Conservation (phyloP, 2,888 invertebrate genomes). For the Scelioninae gen. 2 region DNA sequence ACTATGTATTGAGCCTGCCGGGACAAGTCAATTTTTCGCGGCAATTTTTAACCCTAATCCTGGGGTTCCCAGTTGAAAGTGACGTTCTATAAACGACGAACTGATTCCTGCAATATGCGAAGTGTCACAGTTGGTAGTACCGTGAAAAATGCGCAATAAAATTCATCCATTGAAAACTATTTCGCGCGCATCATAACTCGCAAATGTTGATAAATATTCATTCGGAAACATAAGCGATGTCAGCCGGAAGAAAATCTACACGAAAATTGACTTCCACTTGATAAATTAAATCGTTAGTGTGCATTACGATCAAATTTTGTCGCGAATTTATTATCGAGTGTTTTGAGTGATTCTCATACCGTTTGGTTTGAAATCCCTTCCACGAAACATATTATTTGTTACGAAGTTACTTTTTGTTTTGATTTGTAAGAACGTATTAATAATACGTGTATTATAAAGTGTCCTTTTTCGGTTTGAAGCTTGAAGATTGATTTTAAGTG, state of each 20-base stretch:
- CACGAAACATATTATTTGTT: no score
- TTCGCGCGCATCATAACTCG: conserved; percentile 46
- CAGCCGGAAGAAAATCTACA: conserved; percentile 36
- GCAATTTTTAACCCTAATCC: conserved; percentile 46
- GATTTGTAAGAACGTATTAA: not conserved
- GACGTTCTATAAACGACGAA: conserved; percentile 50
- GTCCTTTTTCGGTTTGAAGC: not conserved
- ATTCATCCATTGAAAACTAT: conserved; percentile 44
- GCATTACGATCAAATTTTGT: conserved; percentile 6
- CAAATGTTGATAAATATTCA: conserved; percentile 49
- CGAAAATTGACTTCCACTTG: conserved; percentile 42
- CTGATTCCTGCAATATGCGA: conserved; percentile 49
- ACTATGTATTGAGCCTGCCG: conserved; percentile 21
- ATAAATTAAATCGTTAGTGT: conserved; percentile 36
- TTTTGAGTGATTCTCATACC: conserved; percentile 10
- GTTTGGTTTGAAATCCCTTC: no score
- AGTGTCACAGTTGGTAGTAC: conserved; percentile 48
- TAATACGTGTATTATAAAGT: not conserved
- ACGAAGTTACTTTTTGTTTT: no score
- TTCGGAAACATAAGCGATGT: conserved; percentile 39
- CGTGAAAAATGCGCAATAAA: conserved; percentile 53
- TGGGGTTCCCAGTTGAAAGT: conserved; percentile 35
- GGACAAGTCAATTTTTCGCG: conserved; percentile 24
- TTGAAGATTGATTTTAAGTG: no score
- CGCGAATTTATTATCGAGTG: not conserved